Evolutionary conservation across 1,140 invertebrate genomes (phyloP).

Genomic region (Lordiphosa stackelbergi): DNA sequence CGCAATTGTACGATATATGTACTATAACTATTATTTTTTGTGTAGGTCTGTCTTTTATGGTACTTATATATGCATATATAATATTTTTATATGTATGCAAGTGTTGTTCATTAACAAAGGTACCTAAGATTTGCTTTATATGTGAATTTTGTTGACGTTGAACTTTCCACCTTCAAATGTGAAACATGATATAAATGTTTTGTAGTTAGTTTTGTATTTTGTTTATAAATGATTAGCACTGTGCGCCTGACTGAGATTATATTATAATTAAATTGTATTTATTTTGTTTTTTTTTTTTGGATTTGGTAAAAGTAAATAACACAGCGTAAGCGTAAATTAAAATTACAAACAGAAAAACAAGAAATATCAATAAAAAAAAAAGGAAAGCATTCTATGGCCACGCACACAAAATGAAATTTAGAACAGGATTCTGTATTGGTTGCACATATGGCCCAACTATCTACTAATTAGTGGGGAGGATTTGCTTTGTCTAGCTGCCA

Average conservation of each 20-base stretch:
- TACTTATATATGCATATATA: conserved; percentile 27
- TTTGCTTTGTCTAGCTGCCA: background rate
- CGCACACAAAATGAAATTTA: conserved; percentile 25
- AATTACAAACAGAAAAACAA: conserved; percentile 34
- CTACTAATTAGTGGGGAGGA: background rate
- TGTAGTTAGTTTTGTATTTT: conserved; percentile 1
- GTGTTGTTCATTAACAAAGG: conserved; percentile 63
- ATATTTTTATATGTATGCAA: conserved; percentile 43
- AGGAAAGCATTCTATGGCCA: conserved; percentile 56
- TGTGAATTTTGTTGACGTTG: conserved; percentile 31
- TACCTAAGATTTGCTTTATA: conserved; percentile 70
- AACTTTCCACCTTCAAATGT: conserved; percentile 49
- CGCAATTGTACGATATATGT: background rate
- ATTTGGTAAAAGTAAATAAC: conserved; percentile 66
- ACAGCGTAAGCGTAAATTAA: conserved; percentile 59
- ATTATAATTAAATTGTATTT: conserved; percentile 29
- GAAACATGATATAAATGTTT: conserved; percentile 66
- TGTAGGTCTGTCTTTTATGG: conserved; percentile 19
- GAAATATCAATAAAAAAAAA: conserved; percentile 22
- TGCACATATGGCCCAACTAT: too few species aligned
- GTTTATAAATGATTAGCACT: conserved; percentile 45
- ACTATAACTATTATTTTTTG: conserved; percentile 1
- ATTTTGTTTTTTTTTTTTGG: conserved; percentile 23
- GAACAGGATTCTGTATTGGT: conserved; percentile 14
- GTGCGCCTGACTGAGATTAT: conserved; percentile 54